Conservation (phyloP, 2,888 invertebrate genomes). For the Himalopsyche tibetana region DNA sequence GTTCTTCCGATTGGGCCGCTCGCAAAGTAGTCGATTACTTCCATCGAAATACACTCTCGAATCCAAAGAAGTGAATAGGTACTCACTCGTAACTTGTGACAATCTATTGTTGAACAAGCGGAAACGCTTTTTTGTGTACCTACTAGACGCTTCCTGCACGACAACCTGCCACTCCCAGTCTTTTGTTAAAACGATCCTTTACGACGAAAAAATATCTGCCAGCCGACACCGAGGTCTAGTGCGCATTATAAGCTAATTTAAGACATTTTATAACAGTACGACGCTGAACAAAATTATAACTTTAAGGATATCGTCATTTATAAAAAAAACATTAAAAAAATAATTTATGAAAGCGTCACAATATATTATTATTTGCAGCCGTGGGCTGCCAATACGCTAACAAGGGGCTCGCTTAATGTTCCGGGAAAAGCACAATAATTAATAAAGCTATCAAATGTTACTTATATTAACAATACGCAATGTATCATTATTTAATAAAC, state of each 20-base stretch:
- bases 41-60: conserved; percentile 16
- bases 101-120: background rate
- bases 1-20: background rate
- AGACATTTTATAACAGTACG: background rate
- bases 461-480: no score
- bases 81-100: conserved; percentile 3
- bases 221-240: background rate
- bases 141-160: conserved; percentile 20
- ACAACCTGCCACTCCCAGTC: conserved; percentile 5
- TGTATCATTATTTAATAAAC: no score
- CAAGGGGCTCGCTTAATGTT: no score
- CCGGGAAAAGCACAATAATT: no score
- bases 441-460: no score
- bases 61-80: background rate
- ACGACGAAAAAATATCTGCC: background rate
- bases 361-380: no score
- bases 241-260: background rate
- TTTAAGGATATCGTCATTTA: no score
- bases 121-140: conserved; percentile 24
- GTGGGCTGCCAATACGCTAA: no score
- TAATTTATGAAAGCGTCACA: no score
- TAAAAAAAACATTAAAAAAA: no score
- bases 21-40: conserved; percentile 2
- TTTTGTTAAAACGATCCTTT: conserved; percentile 5
- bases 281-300: no score